Evolutionary conservation across 2,888 invertebrate genomes (phyloP).

Genomic region (Chromoteleia sp.): DNA sequence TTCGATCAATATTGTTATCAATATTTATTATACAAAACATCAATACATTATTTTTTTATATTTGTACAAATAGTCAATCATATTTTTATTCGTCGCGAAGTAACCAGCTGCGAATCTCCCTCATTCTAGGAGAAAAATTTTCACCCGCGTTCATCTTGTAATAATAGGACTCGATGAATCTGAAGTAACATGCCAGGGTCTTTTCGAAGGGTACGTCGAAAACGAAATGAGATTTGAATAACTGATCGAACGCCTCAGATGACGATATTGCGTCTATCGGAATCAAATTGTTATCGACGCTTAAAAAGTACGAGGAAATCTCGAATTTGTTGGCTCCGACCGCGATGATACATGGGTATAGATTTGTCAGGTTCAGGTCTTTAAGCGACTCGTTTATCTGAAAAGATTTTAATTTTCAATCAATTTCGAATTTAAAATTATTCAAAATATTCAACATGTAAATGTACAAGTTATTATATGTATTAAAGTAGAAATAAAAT

Average conservation of each 20-base stretch:
- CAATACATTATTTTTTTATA: not conserved
- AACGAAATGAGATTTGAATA: constrained; percentile 67
- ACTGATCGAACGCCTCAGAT: constrained; percentile 60
- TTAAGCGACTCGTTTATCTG: constrained; percentile 31
- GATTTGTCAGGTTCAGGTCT: constrained; percentile 1
- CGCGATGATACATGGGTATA: constrained; percentile 55
- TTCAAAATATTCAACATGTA: no score
- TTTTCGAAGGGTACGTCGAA: constrained; percentile 54
- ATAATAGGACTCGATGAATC: constrained; percentile 62
- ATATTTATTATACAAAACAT: no score
- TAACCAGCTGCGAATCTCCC: constrained; percentile 57
- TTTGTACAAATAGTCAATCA: not conserved
- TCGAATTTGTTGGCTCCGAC: constrained; percentile 48
- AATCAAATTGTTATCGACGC: constrained; percentile 33
- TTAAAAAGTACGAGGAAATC: constrained; percentile 45
- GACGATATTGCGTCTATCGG: constrained; percentile 49
- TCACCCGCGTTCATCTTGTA: constrained; percentile 51
- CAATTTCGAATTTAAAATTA: no score
- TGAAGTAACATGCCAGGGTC: constrained; percentile 47
- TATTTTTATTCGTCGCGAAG: not conserved
- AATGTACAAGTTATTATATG: no score
- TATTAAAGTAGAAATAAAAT: no score
- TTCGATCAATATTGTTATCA: no score
- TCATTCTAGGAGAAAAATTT: constrained; percentile 56
- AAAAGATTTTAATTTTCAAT: no score